Evolutionary conservation across 2,113 vertebrate species (phyloP).

Genomic region (Istiophorus platypterus): DNA sequence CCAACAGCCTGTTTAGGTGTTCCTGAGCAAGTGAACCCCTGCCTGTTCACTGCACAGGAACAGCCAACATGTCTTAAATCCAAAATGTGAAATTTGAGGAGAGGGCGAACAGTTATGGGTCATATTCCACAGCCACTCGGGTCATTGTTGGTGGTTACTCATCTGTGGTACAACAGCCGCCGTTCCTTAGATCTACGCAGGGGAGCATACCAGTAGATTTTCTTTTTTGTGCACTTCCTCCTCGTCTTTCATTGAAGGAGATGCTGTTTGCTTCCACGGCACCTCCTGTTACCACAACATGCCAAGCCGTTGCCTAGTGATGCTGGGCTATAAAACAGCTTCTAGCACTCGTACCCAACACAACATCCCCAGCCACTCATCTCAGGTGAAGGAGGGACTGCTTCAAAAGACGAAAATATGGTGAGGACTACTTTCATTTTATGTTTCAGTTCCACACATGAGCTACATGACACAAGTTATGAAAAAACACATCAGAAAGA

Average conservation of each 20-base stretch:
- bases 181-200: neutral
- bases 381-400: constrained; percentile 58
- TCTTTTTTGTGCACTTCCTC: constrained; percentile 25
- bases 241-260: constrained; percentile 48
- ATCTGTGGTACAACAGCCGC: constrained; percentile 31
- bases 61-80: neutral
- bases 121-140: constrained; percentile 35
- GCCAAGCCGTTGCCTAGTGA: constrained; percentile 63
- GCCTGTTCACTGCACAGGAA: neutral
- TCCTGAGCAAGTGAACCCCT: neutral
- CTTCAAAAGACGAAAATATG: constrained; percentile 59
- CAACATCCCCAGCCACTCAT: constrained; percentile 58
- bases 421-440: constrained; percentile 49
- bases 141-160: constrained; percentile 42
- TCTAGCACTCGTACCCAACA: constrained; percentile 7
- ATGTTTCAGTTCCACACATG: neutral
- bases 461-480: neutral
- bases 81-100: constrained; percentile 6
- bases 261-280: constrained; percentile 57
- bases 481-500: neutral
- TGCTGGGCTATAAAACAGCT: constrained; percentile 54
- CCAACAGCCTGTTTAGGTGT: neutral
- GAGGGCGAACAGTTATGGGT: constrained; percentile 2
- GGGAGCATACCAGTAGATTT: constrained; percentile 1
- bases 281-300: constrained; percentile 75